These are phyloP conservation scores for Drosophila micromelanica DNA, from an alignment of 1,140 invertebrate species.

Conservation along the genomic window DNA sequence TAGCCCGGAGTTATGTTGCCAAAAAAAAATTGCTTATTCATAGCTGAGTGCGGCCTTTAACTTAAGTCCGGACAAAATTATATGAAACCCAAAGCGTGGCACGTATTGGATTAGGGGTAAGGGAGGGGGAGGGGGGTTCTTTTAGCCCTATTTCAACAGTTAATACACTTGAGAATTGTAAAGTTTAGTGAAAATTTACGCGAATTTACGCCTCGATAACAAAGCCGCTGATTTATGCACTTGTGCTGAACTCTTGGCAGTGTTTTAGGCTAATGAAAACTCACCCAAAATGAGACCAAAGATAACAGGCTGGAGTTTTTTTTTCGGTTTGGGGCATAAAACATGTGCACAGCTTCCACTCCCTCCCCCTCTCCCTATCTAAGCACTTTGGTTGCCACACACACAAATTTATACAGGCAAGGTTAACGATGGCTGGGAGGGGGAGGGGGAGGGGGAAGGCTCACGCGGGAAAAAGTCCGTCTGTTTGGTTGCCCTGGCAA, in stretches of 20 bases:
- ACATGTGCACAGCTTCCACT: conserved; percentile 36
- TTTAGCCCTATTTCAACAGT: conserved; percentile 12
- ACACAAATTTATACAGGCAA: conserved; percentile 24
- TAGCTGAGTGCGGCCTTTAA: conserved; percentile 44
- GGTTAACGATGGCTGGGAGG: conserved; percentile 18
- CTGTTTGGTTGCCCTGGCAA: conserved; percentile 34
- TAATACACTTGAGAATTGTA: conserved; percentile 33
- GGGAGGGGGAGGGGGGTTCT: no score
- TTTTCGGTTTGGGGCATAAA: conserved; percentile 40
- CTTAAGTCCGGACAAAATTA: conserved; percentile 29
- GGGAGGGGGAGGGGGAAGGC: neutral
- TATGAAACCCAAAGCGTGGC: conserved; percentile 1
- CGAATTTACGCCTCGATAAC: conserved; percentile 6
- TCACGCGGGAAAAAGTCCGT: conserved; percentile 17
- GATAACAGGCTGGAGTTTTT: conserved; percentile 35
- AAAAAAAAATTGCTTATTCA: conserved; percentile 43
- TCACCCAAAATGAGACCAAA: conserved; percentile 23
- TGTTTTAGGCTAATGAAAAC: conserved; percentile 67
- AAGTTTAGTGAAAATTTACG: conserved; percentile 28
- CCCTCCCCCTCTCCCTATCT: no score
- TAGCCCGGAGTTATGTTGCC: conserved; percentile 18
- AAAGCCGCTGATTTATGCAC: conserved; percentile 38
- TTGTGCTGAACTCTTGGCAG: conserved; percentile 9
- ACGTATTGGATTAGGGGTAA: neutral
- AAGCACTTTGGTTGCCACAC: conserved; percentile 28